Conservation (phyloP, 1,140 invertebrate species). For the Nebria ingens region DNA sequence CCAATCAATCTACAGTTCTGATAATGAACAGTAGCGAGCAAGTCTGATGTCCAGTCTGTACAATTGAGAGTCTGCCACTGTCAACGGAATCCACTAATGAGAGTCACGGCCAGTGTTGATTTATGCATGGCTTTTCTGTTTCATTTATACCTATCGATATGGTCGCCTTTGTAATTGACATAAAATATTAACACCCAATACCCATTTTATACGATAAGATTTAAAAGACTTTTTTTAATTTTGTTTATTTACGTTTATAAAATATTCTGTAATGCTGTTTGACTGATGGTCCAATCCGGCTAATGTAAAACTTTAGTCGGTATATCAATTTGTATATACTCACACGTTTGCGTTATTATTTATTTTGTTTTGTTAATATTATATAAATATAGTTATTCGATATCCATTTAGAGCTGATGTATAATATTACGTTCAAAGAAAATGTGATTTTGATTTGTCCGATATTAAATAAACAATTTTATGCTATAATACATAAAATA, state of each 20-base stretch:
- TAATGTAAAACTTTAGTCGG: too few relatives aligned
- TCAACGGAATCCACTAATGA: conserved; percentile 9
- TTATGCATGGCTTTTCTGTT: not conserved
- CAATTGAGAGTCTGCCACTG: not conserved
- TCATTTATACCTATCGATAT: conserved; percentile 7
- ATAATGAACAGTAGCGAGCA: not conserved
- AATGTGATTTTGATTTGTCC: too few relatives aligned
- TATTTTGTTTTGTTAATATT: too few relatives aligned
- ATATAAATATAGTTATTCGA: too few relatives aligned
- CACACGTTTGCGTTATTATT: too few relatives aligned
- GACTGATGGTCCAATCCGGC: too few relatives aligned
- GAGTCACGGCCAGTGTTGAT: not conserved
- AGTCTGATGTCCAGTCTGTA: not conserved
- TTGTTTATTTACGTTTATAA: too few relatives aligned
- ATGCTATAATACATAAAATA: too few relatives aligned
- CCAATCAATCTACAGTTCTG: conserved; percentile 1
- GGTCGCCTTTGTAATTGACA: conserved; percentile 3
- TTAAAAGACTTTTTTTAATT: not conserved
- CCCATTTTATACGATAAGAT: not conserved
- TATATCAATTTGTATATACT: too few relatives aligned
- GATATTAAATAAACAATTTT: too few relatives aligned
- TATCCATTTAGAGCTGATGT: too few relatives aligned
- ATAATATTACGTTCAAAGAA: too few relatives aligned
- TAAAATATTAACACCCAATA: conserved; percentile 9
- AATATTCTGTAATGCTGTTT: not conserved